Conservation (phyloP, 2,888 invertebrate genomes). For the Bugula neritina region DNA sequence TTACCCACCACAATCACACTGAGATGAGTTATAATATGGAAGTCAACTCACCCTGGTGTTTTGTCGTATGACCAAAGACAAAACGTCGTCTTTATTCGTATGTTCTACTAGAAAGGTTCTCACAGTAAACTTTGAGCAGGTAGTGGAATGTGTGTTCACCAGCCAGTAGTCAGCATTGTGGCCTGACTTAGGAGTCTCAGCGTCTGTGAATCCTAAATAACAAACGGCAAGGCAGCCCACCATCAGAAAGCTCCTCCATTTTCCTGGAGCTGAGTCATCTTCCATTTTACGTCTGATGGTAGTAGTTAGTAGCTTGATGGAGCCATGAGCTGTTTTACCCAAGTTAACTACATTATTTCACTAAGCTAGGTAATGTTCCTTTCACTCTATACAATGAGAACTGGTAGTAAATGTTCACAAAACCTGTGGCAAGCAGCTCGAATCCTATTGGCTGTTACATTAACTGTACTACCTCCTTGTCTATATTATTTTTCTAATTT, state of each 20-base stretch:
- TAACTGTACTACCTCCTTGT: background rate
- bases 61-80: background rate
- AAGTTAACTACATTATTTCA: background rate
- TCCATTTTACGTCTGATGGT: background rate
- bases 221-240: no score
- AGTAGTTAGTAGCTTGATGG: background rate
- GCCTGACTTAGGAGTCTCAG: background rate
- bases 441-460: constrained; percentile 12
- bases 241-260: no score
- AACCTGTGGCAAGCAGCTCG: background rate
- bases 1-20: no score
- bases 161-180: constrained; percentile 7
- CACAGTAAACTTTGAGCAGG: background rate
- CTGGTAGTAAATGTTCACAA: background rate
- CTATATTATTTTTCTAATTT: background rate
- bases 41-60: background rate
- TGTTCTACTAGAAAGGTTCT: constrained; percentile 4
- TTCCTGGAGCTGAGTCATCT: no score
- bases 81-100: background rate
- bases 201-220: background rate
- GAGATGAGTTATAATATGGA: no score
- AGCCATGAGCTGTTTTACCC: background rate
- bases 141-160: background rate
- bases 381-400: background rate
- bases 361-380: background rate